Evolutionary conservation across 2,888 invertebrate species (phyloP).

Genomic region (Nycteola revayana): DNA sequence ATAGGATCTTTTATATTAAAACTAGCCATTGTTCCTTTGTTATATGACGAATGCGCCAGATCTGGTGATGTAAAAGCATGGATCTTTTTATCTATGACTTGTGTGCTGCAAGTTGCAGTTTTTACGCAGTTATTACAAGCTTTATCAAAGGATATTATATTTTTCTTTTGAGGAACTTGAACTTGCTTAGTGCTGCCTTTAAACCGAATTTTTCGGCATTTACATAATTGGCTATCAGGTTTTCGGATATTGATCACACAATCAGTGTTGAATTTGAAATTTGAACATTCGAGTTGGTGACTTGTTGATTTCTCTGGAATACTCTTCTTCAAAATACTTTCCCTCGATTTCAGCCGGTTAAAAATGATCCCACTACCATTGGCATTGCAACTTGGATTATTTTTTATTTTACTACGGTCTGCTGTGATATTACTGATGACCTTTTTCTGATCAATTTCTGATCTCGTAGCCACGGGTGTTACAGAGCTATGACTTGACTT

Average conservation of each 20-base stretch:
- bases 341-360: constrained; percentile 37
- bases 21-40: background rate
- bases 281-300: constrained; percentile 38
- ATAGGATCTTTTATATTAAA: background rate
- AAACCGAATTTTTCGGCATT: constrained; percentile 26
- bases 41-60: background rate
- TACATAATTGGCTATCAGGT: constrained; percentile 38
- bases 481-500: constrained; percentile 24
- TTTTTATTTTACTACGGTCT: constrained; percentile 15
- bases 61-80: background rate
- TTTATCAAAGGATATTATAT: constrained; percentile 40
- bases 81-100: constrained; percentile 11
- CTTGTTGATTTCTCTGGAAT: no score
- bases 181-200: constrained; percentile 37
- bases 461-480: constrained; percentile 27
- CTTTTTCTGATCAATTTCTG: constrained; percentile 42
- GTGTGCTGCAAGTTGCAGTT: constrained; percentile 41
- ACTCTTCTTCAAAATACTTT: constrained; percentile 35
- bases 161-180: constrained; percentile 36
- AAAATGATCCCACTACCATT: constrained; percentile 23
- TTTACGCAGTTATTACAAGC: constrained; percentile 42
- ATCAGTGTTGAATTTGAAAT: constrained; percentile 43
- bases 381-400: no score
- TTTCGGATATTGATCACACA: constrained; percentile 51
- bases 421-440: constrained; percentile 37